A percentile compares a stretch with the other conserved stretches of the same genome.
These are phyloP conservation scores for Lepisosteus oculatus DNA, from an alignment of 2,113 vertebrate species.

Conservation along the genomic window DNA sequence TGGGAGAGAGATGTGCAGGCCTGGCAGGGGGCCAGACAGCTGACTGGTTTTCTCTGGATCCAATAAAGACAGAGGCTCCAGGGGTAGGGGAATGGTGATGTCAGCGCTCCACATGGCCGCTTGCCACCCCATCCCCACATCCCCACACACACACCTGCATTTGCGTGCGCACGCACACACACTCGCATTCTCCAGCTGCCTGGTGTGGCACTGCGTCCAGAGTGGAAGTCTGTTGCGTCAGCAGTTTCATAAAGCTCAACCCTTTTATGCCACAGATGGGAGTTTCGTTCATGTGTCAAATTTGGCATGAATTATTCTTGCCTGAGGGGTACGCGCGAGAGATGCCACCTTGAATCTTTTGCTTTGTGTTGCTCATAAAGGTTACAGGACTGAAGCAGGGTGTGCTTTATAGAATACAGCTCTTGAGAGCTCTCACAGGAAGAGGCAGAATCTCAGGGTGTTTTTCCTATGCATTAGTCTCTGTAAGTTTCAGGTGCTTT, in stretches of 20 bases:
- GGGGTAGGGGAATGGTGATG: not conserved
- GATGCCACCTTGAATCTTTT: too few relatives aligned
- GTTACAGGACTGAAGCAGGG: too few relatives aligned
- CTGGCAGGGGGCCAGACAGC: not conserved
- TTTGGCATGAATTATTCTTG: too few relatives aligned
- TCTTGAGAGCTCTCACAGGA: too few relatives aligned
- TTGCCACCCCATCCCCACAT: not conserved
- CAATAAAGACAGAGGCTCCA: not conserved
- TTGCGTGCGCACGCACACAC: not conserved
- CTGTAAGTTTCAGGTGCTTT: too few relatives aligned
- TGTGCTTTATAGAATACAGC: too few relatives aligned
- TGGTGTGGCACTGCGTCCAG: constrained; percentile 5
- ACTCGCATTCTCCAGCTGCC: constrained; percentile 8
- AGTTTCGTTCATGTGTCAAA: too few relatives aligned
- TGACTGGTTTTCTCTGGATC: constrained; percentile 2
- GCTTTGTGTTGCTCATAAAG: too few relatives aligned
- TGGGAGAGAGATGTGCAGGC: not conserved
- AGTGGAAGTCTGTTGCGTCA: constrained; percentile 20
- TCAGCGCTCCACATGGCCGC: not conserved
- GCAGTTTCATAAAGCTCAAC: constrained; percentile 12
- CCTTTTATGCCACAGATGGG: too few relatives aligned
- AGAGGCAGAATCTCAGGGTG: too few relatives aligned
- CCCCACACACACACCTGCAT: not conserved
- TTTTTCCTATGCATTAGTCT: too few relatives aligned
- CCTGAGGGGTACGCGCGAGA: too few relatives aligned